phyloP scores from a whole-genome alignment of 2,113 vertebrate genomes.

The Rostratula benghalensis region DNA sequence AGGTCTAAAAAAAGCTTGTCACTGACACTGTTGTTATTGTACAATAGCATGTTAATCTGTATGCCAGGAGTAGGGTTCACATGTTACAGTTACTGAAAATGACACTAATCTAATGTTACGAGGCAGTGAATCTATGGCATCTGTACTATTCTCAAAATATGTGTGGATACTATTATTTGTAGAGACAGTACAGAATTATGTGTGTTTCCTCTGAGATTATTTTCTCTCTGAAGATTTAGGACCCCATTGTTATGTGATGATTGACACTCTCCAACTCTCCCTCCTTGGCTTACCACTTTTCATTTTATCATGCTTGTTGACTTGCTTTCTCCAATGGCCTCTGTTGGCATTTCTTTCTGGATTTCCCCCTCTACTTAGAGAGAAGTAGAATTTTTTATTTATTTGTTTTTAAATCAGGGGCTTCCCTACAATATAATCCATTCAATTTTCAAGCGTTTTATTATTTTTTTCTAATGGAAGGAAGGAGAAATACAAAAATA shows the following conservation, averaged over 20 bases:
- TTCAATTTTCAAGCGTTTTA: neutral
- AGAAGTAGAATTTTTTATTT: neutral
- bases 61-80: neutral
- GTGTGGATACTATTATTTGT: neutral
- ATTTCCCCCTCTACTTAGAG: neutral
- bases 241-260: neutral
- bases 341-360: neutral
- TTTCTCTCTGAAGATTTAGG: neutral
- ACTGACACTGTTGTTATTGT: neutral
- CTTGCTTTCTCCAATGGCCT: neutral
- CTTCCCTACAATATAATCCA: neutral
- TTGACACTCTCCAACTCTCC: neutral
- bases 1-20: neutral
- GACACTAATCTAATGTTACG: neutral
- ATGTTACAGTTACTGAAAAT: neutral
- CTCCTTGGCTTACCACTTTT: neutral
- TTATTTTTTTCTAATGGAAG: neutral
- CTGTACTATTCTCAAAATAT: neutral
- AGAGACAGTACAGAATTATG: neutral
- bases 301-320: neutral
- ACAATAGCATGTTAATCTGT: neutral
- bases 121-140: neutral
- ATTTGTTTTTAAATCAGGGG: neutral
- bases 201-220: neutral
- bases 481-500: neutral